These are phyloP conservation scores for Abrostola tripartita DNA, from an alignment of 2,888 invertebrate genomes.

Conservation along the genomic window DNA sequence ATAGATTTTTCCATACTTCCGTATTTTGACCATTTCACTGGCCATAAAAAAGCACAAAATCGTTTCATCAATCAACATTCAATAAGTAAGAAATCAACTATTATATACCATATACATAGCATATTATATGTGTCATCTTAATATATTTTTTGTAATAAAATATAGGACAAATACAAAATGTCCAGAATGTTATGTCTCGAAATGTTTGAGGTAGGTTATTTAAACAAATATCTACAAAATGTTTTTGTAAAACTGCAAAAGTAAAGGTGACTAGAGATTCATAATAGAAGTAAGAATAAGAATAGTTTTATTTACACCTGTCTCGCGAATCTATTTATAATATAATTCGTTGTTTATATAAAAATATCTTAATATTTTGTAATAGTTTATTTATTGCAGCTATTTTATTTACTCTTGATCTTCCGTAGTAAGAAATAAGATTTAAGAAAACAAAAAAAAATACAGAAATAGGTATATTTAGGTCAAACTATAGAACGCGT, in stretches of 20 bases:
- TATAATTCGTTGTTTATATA: background rate
- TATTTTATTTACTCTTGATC: background rate
- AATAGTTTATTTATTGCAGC: background rate
- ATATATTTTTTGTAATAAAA: conserved; percentile 40
- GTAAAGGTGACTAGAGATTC: conserved; percentile 23
- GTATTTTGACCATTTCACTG: background rate
- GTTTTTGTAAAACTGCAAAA: conserved; percentile 29
- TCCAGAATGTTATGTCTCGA: conserved; percentile 29
- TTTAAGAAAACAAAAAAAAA: too few relatives aligned
- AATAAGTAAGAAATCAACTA: conserved; percentile 6
- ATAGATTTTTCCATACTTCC: background rate
- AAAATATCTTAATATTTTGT: background rate
- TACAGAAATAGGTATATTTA: too few relatives aligned
- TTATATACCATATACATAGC: conserved; percentile 17
- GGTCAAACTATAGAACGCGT: too few relatives aligned
- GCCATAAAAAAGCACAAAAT: conserved; percentile 4
- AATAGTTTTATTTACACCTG: conserved; percentile 22
- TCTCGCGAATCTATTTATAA: background rate
- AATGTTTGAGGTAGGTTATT: conserved; percentile 23
- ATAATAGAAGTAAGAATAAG: conserved; percentile 21
- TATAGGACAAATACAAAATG: conserved; percentile 22
- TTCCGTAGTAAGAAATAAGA: background rate
- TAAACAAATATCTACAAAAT: conserved; percentile 12
- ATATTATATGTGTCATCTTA: conserved; percentile 32
- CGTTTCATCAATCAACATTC: conserved; percentile 12